Percentiles rank a stretch among this genome's conserved stretches.
These are phyloP conservation scores for Phenacoccus solenopsis DNA, from an alignment of 1,140 invertebrate genomes.

Conservation along the genomic window DNA sequence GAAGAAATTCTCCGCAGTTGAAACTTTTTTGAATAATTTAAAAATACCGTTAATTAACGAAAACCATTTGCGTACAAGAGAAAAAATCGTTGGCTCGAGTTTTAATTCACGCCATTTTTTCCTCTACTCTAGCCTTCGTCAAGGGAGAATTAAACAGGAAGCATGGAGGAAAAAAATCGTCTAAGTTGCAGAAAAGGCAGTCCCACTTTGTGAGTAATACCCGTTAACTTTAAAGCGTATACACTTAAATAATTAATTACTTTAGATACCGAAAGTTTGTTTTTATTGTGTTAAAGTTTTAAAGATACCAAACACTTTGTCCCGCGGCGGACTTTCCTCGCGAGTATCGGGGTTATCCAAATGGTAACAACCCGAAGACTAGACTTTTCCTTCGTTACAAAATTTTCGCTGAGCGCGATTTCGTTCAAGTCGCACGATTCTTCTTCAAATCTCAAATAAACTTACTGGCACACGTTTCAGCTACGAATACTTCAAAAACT, in stretches of 20 bases:
- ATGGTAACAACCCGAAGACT: no score
- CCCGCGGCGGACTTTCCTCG: no score
- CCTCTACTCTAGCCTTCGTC: background rate
- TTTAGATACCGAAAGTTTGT: background rate
- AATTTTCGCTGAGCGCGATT: no score
- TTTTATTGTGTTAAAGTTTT: background rate
- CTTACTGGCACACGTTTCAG: no score
- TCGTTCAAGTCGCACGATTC: no score
- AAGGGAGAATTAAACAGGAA: no score
- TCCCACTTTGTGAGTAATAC: background rate
- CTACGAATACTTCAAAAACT: no score
- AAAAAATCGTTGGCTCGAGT: background rate
- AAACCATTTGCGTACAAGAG: background rate
- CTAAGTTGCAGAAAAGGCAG: background rate
- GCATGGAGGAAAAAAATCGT: background rate
- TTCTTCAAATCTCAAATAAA: no score
- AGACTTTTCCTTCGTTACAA: no score
- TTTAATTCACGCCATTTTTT: background rate
- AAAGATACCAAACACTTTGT: background rate
- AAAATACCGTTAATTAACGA: background rate
- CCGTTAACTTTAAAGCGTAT: background rate
- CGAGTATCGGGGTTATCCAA: no score
- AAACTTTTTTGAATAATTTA: slow-evolving; percentile 4
- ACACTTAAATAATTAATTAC: slow-evolving; percentile 3
- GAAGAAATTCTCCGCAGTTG: no score